Conservation (phyloP, 1,140 invertebrate species). For the Acromyrmex charruanus region DNA sequence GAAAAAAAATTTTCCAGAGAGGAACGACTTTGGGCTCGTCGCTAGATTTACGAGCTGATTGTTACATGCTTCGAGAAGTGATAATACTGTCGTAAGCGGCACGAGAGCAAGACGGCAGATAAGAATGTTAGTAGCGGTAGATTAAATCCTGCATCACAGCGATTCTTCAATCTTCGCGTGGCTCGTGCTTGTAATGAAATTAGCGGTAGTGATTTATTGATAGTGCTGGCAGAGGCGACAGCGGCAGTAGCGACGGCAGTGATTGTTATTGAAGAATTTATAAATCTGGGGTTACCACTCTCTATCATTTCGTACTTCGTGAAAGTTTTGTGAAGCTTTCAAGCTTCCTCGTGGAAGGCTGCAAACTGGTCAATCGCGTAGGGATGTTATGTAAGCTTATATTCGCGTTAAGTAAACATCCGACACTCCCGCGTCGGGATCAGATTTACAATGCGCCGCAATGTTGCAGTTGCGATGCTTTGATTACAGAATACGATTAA, state of each 20-base stretch:
- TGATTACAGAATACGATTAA: background rate
- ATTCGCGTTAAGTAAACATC: slow-evolving; percentile 43
- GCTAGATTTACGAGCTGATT: slow-evolving; percentile 21
- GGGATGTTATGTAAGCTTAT: slow-evolving; percentile 73
- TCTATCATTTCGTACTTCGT: slow-evolving; percentile 17
- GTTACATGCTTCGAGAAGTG: slow-evolving; percentile 37
- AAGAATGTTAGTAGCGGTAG: slow-evolving; percentile 41
- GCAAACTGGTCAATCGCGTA: slow-evolving; percentile 64
- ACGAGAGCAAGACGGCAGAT: slow-evolving; percentile 64
- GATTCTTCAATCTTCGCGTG: background rate
- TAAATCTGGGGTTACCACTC: slow-evolving; percentile 55
- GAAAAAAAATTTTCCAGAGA: background rate
- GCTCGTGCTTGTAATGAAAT: slow-evolving; percentile 15
- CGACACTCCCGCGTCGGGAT: slow-evolving; percentile 19
- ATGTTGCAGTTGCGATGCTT: slow-evolving; percentile 11
- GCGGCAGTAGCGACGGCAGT: background rate
- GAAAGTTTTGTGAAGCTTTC: slow-evolving; percentile 46
- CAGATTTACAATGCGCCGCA: background rate
- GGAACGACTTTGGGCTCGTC: background rate
- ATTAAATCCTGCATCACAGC: slow-evolving; percentile 4
- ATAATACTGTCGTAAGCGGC: slow-evolving; percentile 49
- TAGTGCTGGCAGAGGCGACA: slow-evolving; percentile 2
- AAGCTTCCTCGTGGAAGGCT: slow-evolving; percentile 64
- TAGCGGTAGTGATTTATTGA: slow-evolving; percentile 7
- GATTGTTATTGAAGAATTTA: slow-evolving; percentile 18